Base-by-base conservation (phyloP, 2,888 invertebrate species). In the Heliconius hortense region DNA sequence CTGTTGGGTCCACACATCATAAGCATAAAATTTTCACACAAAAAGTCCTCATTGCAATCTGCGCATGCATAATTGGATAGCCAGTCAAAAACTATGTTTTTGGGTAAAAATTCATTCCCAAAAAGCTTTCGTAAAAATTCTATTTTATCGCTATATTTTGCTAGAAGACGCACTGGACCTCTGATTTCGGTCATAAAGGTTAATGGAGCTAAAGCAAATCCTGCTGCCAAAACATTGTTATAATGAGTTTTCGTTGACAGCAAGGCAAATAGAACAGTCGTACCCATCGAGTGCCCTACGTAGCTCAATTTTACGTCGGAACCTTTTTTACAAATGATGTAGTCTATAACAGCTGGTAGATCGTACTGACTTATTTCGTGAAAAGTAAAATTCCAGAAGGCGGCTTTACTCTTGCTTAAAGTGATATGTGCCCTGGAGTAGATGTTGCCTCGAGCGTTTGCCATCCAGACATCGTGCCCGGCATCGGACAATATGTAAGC, bases 31-130 rank as follows among this genome's bases (percentile, higher is more conserved):
- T 97, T 96, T 82, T 96, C 95, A 85, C 98, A 98, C 70, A 97
- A 93, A 74, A 7, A 48, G 5, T 95, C 94, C 78, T 95, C 95
- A 75, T 94, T 89, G 69, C 94, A 89, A 78, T 95, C 87, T 78
- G 95, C 94, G 83, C 97, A 97, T 5, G 95, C 95, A 80, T 94
- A 92, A 83, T 95, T 95, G 0, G 95, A 94, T 59, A 97, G 83
- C 85, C 95, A 94, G 80, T 95, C 92, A 26, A 96, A 78, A 2
- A 96, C 88, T 68, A 93, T 89, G 81, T 92, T 95, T 81, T 95
- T 96, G 0, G 97, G 97, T n/a, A 97, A 88, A 86, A 98, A 97
- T 82, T 97, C 96, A 76, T 96, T 95, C 0, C 97, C 97, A 18
- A 97, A 88, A 66, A 96, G 85, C 81, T 95, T 94, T 67, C 95